A percentile compares a stretch with the other conserved stretches of the same genome.
Evolutionary conservation across 2,888 invertebrate genomes (phyloP).

Genomic region (Eupithecia insigniata): DNA sequence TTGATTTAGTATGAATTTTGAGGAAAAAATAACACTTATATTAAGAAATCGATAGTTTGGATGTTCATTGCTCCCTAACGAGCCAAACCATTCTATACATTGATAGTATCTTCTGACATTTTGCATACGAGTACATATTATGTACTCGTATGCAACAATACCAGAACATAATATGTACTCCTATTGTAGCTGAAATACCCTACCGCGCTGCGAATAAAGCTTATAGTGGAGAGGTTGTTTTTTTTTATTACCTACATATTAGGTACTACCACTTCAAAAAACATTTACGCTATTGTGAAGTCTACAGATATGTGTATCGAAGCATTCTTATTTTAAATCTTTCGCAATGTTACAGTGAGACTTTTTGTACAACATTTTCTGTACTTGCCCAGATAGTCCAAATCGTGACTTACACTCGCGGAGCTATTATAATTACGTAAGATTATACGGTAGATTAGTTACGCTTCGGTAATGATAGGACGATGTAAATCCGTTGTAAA

Average conservation of each 20-base stretch:
- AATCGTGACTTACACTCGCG: conserved; percentile 79
- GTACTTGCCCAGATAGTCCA: conserved; percentile 65
- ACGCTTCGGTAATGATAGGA: conserved; percentile 69
- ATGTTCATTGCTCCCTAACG: not conserved
- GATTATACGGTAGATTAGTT: conserved; percentile 72
- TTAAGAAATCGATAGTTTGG: not conserved
- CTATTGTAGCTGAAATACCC: not conserved
- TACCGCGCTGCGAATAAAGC: not conserved
- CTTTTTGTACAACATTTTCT: conserved; percentile 37
- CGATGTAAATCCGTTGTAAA: conserved; percentile 55
- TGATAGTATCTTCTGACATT: not conserved
- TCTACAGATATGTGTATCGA: not conserved
- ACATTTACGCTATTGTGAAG: not conserved
- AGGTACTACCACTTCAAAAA: not conserved
- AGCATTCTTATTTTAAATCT: conserved; percentile 1
- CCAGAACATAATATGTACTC: too few relatives aligned
- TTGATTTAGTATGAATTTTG: not conserved
- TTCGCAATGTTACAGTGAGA: conserved; percentile 21
- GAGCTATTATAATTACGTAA: conserved; percentile 79
- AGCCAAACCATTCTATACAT: not conserved
- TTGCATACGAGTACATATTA: too few relatives aligned
- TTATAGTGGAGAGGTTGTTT: not conserved
- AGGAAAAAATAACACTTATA: not conserved
- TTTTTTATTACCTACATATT: not conserved
- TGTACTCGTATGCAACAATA: too few relatives aligned